Percentiles rank a stretch among this genome's conserved stretches.
These are phyloP conservation scores for Heptranchias perlo DNA, from an alignment of 2,113 vertebrate species.

Conservation along the genomic window DNA sequence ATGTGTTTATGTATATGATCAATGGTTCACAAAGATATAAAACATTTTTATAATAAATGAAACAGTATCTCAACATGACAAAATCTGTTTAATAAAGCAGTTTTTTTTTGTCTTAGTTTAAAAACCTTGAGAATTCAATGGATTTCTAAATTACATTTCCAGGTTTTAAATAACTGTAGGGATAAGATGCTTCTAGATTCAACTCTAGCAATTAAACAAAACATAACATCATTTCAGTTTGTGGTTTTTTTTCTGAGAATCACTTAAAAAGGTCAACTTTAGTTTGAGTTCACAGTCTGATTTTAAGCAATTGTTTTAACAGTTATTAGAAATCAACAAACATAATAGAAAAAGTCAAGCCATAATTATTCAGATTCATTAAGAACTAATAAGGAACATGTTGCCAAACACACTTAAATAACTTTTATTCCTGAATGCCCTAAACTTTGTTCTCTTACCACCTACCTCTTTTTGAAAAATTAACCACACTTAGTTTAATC, in stretches of 20 bases:
- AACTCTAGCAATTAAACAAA: not conserved
- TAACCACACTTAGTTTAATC: too few relatives aligned
- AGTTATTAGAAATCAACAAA: not conserved
- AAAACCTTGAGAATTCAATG: not conserved
- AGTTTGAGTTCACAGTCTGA: not conserved
- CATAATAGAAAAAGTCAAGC: not conserved
- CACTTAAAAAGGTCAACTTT: not conserved
- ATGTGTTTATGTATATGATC: not conserved
- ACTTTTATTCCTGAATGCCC: not conserved
- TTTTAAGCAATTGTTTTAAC: not conserved
- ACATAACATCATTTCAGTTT: not conserved
- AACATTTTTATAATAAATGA: not conserved
- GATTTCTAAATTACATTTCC: not conserved
- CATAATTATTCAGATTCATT: not conserved
- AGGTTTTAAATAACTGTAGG: conserved; percentile 5
- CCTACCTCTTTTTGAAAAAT: not conserved
- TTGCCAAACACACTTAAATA: not conserved
- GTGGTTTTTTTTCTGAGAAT: not conserved
- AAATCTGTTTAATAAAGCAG: not conserved
- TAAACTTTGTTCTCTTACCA: not conserved
- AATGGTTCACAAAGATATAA: not conserved
- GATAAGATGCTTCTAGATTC: not conserved
- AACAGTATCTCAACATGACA: not conserved
- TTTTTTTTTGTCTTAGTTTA: not conserved
- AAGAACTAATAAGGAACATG: not conserved